A percentile compares a stretch with the other conserved stretches of the same genome.
These are phyloP conservation scores for Andrena minutula DNA, from an alignment of 2,888 invertebrate genomes.

Conservation along the genomic window DNA sequence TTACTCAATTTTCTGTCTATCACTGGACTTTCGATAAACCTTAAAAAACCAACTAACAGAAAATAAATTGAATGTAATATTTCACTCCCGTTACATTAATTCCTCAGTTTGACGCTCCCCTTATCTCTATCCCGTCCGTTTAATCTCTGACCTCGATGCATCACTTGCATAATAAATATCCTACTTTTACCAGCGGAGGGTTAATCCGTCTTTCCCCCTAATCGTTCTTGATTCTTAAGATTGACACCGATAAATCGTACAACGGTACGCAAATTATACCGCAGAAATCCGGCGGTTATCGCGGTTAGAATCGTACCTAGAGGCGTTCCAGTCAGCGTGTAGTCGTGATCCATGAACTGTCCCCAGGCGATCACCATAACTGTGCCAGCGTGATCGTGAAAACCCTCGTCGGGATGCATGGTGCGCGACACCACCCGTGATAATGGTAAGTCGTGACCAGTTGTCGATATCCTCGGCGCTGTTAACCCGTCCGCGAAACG, in stretches of 20 bases:
- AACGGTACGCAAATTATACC: neutral
- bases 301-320: conserved; percentile 87
- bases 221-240: neutral
- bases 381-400: conserved; percentile 96
- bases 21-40: too few species aligned
- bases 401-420: conserved; percentile 97
- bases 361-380: conserved; percentile 98
- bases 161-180: neutral
- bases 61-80: neutral
- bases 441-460: conserved; percentile 91
- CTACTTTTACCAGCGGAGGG: conserved; percentile 10
- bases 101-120: neutral
- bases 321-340: conserved; percentile 94
- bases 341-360: conserved; percentile 98
- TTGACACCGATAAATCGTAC: conserved; percentile 4
- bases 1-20: too few species aligned
- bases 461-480: conserved; percentile 92
- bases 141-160: neutral
- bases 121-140: neutral
- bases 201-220: neutral
- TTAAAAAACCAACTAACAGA: neutral
- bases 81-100: neutral
- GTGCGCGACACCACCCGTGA: conserved; percentile 95
- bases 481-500: conserved; percentile 94
- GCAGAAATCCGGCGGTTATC: conserved; percentile 16